Evolutionary conservation across 2,797 vertebrate genomes (phyloP).

Genomic region (Onychomys torridus): DNA sequence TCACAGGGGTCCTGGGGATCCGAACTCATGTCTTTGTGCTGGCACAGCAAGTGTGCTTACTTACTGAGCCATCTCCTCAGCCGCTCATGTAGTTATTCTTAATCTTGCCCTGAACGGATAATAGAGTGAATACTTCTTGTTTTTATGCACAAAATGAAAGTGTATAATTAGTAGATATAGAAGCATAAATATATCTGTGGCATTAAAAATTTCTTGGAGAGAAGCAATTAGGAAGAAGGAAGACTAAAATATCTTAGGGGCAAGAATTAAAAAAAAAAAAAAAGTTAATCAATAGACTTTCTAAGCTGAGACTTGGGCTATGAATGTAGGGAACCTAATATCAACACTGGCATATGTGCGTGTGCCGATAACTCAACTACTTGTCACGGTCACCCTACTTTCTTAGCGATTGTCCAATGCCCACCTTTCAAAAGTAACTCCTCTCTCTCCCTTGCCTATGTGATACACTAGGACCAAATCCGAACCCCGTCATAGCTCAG

Average conservation of each 20-base stretch:
- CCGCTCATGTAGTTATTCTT: background rate
- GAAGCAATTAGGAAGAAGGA: background rate
- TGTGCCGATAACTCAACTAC: background rate
- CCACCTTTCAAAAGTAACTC: constrained; percentile 17
- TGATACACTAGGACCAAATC: background rate
- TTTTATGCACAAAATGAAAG: constrained; percentile 25
- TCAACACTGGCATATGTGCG: background rate
- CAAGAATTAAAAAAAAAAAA: background rate
- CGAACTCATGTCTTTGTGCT: background rate
- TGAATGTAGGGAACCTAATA: background rate
- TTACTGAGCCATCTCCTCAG: background rate
- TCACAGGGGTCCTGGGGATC: background rate
- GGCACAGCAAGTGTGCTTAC: background rate
- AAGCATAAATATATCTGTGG: background rate
- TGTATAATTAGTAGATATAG: background rate
- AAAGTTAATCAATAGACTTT: background rate
- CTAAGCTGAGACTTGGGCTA: background rate
- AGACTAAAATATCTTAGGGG: background rate
- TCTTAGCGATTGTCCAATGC: constrained; percentile 15
- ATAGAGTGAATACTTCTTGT: background rate
- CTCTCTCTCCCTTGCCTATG: background rate
- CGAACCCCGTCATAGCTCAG: constrained; percentile 36
- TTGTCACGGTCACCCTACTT: constrained; percentile 1
- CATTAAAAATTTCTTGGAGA: constrained; percentile 40
- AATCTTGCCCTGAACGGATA: constrained; percentile 1